These are phyloP conservation scores for Oxycera nigricornis DNA, from an alignment of 2,888 invertebrate species.

Conservation along the genomic window DNA sequence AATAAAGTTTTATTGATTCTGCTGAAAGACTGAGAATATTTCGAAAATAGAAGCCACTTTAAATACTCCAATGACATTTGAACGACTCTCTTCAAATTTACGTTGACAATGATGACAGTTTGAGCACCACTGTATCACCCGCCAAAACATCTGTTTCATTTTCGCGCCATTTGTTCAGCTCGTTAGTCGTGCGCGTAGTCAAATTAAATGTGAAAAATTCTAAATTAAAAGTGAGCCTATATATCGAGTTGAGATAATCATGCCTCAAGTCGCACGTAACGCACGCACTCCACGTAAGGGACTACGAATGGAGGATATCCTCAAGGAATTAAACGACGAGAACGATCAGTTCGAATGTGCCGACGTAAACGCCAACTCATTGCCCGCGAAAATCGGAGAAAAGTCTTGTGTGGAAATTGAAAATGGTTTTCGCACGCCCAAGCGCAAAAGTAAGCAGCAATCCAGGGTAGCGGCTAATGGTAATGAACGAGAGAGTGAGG, in stretches of 20 bases:
- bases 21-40: too few species aligned
- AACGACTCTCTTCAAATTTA: too few species aligned
- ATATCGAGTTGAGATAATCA: background rate
- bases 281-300: background rate
- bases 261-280: background rate
- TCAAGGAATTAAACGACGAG: conserved; percentile 17
- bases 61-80: too few species aligned
- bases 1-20: too few species aligned
- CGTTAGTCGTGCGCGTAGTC: background rate
- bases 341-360: background rate
- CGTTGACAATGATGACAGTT: too few species aligned
- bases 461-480: background rate
- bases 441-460: conserved; percentile 14
- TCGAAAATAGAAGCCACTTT: too few species aligned
- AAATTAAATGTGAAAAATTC: background rate
- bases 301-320: background rate
- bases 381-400: background rate
- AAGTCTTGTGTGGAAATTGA: background rate
- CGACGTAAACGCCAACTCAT: background rate
- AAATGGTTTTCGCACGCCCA: conserved; percentile 11
- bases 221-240: too few species aligned
- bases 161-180: conserved; percentile 16
- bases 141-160: background rate
- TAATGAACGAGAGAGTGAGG: background rate
- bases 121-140: background rate